Evolutionary conservation across 2,113 vertebrate species (phyloP).

Genomic region (Chiloscyllium plagiosum): DNA sequence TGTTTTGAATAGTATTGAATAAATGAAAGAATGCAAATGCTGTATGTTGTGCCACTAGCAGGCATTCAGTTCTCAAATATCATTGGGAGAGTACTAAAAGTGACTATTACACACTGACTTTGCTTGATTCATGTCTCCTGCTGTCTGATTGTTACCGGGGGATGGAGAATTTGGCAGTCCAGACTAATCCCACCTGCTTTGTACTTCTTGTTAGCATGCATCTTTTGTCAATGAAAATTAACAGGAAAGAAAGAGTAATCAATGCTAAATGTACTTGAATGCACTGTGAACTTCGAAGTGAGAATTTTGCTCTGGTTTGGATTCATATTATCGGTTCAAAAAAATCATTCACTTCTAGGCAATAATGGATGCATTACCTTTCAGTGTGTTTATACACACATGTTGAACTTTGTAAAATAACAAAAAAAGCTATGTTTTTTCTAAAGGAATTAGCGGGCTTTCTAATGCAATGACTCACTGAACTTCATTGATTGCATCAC

Average conservation of each 20-base stretch:
- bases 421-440: not conserved
- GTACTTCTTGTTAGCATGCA: too few relatives aligned
- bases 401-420: not conserved
- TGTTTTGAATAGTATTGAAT: not conserved
- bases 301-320: not conserved
- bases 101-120: slow-evolving; percentile 12
- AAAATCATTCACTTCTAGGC: not conserved
- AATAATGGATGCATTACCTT: not conserved
- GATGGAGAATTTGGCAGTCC: slow-evolving; percentile 24
- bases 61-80: not conserved
- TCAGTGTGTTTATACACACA: not conserved
- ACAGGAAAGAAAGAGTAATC: slow-evolving; percentile 18
- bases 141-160: slow-evolving; percentile 21
- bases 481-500: slow-evolving; percentile 32
- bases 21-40: not conserved
- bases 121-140: slow-evolving; percentile 28
- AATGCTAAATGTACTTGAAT: slow-evolving; percentile 21
- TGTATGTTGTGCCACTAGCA: not conserved
- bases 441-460: not conserved
- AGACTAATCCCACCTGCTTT: not conserved
- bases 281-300: not conserved
- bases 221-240: not conserved
- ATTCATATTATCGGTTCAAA: not conserved
- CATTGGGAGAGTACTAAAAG: slow-evolving; percentile 2
- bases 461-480: not conserved